Base-by-base conservation (phyloP, 92 coral and sea anemone species). In the Palythoa caribaeorum region DNA sequence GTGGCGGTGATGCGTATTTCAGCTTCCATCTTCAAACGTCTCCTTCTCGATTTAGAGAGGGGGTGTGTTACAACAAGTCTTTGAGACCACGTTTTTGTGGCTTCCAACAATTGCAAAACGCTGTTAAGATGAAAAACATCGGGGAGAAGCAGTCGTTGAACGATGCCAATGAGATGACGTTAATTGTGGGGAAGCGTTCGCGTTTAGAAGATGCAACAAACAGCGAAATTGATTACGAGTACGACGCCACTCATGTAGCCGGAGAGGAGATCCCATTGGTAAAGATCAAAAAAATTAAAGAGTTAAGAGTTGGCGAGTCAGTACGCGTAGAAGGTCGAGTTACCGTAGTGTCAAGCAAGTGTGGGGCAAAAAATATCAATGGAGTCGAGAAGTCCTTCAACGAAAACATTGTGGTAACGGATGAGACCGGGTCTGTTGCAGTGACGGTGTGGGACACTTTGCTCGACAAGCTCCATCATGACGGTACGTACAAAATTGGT, bases 351-450 rank as follows among this genome's bases (percentile, higher is more conserved):
- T 69, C 13, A 6, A 69, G 21, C 14, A 44, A 69, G 74, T 44
- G 74, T 37, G 74, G 74, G 40, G 28, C 39, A 0, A 69, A 69
- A 28, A 69, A 21, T 12, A 37, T 21, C 39, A 69, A 69, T 1
- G 74, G 74, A 21, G 74, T 21, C 13, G 74, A 21, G 44, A 69
- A 69, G 40, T 37, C 38, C 55, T 75, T 75, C 53, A 75, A 73
- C 77, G 53, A 73, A 73, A 73, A 73, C 52, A 20, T 73, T 11
- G 77, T 35, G 50, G 50, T 73, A 44, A 73, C 77, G n/a, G 77
- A 73, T 44, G 77, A 39, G 28, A 74, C 28, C 57, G 57, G 79
- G 28, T 74, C 79, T 6, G 47, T 74, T 21, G 55, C 60, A 74
- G 79, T 74, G 51, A 74, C 59, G 9, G 20, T 74, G 57, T 47